Base-by-base conservation (phyloP, 2,888 invertebrate genomes). In the Lithophane leautieri region DNA sequence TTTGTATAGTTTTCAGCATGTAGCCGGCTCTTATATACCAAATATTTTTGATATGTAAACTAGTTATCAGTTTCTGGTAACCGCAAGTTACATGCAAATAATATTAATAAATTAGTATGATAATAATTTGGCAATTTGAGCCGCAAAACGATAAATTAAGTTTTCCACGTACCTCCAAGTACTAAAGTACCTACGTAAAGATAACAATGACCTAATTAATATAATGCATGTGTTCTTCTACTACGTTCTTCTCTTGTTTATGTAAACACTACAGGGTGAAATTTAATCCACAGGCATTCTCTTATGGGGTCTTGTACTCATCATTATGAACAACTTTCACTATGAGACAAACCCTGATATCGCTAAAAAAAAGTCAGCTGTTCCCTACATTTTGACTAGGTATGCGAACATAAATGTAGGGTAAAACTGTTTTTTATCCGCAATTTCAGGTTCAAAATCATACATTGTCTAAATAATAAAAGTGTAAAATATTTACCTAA, bases 141-240 rank as follows among this genome's bases (percentile, higher is more conserved):
- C 74, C 75, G 12, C 54, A 74, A 54, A 25, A 25, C 8, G 47
- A 73, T 75, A 76, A n/a, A n/a, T n/a, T n/a, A n/a, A 56, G 67
- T 67, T 66, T 1, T 34, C 1, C 47, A 19, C 50, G 19, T 50
- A 50, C 7, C n/a, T 16, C 16, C 16, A n/a, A 34, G n/a, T 14
- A 47, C 25, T 8, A 22, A 40, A 1, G 7, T 50, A 76, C 44
- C 7, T 54, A 54, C 22, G 8, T 28, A 28, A 34, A 42, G 28
- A 60, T 74, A 50, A 74, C 96, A 97, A 97, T 97, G 91, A 92
- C 95, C 22, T 50, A 42, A 74, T 74, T 47, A 58, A 22, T 44
- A 22, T 42, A 8, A 34, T 25, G 14, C 12, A 22, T 50, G 8
- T 34, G 34, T 34, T 34, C 4, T 34, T 4, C 25, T 61, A 25